Base-by-base conservation (phyloP, 2,797 vertebrate genomes). In the Perodicticus potto region DNA sequence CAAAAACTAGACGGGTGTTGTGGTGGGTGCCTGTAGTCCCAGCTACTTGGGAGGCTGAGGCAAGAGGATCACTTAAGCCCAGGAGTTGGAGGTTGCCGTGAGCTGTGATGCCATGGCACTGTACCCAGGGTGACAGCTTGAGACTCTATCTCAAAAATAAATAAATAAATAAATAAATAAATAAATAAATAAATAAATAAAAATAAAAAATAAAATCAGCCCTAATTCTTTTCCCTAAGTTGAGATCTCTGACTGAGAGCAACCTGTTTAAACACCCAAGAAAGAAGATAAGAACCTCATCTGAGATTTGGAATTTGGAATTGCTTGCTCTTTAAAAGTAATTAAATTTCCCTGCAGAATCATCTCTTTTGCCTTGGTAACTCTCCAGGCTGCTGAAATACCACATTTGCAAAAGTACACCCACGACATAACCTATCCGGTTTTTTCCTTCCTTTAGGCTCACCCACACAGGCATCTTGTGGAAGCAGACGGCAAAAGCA, bases 341-440 rank as follows among this genome's bases (percentile, higher is more conserved):
- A 93, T 97, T 91, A 94, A 90, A 86, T 95, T 96, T 91, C 96
- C 85, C 95, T 84, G 92, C 37, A 91, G 91, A 93, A 88, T 94
- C 94, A 63, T 95, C 86, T 91, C 89, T 72, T 93, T 92, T 93
- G 94, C 93, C 40, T 97, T 96, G 96, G 90, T 97, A 98, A 96
- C 96, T 95, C 82, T 97, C 96, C 94, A 97, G 93, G 88, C 92
- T 97, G 90, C 91, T 55, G 78, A 97, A 98, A 96, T 97, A 91
- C 78, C 97, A 98, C 92, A 95, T 97, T 97, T 98, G 97, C 96
- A 97, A 97, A 93, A 95, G 69, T 45, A 93, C 96, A 89, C 96
- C 96, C 96, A 96, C 78, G 25, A 34, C 29, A 88, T 83, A 96
- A 97, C 94, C 94, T 94, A 96, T 91, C 84, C 93, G 91, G 92